A percentile compares a stretch with the other conserved stretches of the same genome.
Conservation (phyloP, 2,888 invertebrate genomes). For the Leptogaster cylindrica region DNA sequence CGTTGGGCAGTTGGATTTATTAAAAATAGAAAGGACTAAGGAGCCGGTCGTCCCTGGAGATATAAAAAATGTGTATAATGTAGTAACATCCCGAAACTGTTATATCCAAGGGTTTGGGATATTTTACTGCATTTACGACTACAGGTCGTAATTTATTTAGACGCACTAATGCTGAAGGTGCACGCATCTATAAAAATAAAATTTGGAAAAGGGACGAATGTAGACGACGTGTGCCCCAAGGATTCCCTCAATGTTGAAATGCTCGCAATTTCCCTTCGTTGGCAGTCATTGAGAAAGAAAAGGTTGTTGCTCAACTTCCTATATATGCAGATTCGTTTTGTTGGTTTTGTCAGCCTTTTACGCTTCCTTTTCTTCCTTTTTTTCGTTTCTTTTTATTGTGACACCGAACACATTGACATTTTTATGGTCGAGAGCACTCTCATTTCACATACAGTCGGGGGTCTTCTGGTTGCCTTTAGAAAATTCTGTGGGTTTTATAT, state of each 20-base stretch:
- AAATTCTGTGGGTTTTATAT: conserved; percentile 26
- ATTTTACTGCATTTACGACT: conserved; percentile 35
- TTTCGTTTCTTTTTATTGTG: conserved; percentile 36
- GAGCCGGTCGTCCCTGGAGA: background rate
- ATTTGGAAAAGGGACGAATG: conserved; percentile 16
- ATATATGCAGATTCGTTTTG: conserved; percentile 4
- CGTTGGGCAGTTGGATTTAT: conserved; percentile 23
- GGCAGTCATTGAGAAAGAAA: background rate
- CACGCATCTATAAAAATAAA: conserved; percentile 35
- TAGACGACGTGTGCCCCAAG: background rate
- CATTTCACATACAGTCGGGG: background rate
- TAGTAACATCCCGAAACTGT: no score
- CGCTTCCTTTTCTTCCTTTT: no score
- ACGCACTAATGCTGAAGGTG: conserved; percentile 12
- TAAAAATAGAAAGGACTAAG: conserved; percentile 25
- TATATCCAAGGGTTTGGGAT: background rate
- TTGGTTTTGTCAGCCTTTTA: conserved; percentile 17
- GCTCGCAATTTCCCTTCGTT: conserved; percentile 8
- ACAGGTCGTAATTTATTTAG: conserved; percentile 19
- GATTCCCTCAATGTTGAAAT: conserved; percentile 3
- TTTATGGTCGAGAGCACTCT: conserved; percentile 39
- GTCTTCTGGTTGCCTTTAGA: background rate
- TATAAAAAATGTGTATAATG: background rate
- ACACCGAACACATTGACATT: conserved; percentile 37
- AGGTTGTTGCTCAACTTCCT: background rate